phyloP scores from a whole-genome alignment of 2,888 invertebrate species.

The Eutolmus rufibarbis region DNA sequence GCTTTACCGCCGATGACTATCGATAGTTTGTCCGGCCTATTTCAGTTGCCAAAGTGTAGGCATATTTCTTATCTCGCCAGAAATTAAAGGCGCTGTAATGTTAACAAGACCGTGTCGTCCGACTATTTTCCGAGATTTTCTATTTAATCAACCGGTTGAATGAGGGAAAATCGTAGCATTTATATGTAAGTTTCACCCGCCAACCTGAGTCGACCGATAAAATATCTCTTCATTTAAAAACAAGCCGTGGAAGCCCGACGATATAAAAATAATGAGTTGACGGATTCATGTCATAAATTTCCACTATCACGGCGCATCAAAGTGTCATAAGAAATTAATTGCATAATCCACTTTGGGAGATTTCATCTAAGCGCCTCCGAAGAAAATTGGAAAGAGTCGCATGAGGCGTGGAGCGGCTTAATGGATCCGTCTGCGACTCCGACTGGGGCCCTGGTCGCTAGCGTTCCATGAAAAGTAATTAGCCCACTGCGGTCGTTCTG shows the following conservation, averaged over 20 bases:
- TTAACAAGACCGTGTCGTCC: neutral
- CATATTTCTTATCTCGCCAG: neutral
- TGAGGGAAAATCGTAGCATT: neutral
- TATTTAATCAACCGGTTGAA: neutral
- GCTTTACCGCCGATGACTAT: neutral
- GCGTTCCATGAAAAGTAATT: slow-evolving; percentile 18
- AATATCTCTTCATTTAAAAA: slow-evolving; percentile 25
- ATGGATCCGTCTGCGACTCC: slow-evolving; percentile 1
- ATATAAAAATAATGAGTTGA: slow-evolving; percentile 31
- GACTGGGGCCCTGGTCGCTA: neutral
- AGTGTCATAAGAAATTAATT: slow-evolving; percentile 47
- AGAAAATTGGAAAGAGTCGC: slow-evolving; percentile 7
- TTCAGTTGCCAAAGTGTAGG: neutral
- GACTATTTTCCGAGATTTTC: neutral
- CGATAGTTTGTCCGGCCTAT: neutral
- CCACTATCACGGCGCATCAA: slow-evolving; percentile 28
- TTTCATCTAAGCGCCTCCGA: slow-evolving; percentile 30
- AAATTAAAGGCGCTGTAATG: neutral
- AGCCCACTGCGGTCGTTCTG: slow-evolving; percentile 29
- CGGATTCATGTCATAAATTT: slow-evolving; percentile 14
- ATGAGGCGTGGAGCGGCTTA: neutral
- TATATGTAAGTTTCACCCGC: neutral
- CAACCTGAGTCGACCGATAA: neutral
- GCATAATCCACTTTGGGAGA: slow-evolving; percentile 43
- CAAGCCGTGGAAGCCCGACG: neutral